Conservation (phyloP, 2,797 vertebrate genomes). For the Basileuterus tristriatus region DNA sequence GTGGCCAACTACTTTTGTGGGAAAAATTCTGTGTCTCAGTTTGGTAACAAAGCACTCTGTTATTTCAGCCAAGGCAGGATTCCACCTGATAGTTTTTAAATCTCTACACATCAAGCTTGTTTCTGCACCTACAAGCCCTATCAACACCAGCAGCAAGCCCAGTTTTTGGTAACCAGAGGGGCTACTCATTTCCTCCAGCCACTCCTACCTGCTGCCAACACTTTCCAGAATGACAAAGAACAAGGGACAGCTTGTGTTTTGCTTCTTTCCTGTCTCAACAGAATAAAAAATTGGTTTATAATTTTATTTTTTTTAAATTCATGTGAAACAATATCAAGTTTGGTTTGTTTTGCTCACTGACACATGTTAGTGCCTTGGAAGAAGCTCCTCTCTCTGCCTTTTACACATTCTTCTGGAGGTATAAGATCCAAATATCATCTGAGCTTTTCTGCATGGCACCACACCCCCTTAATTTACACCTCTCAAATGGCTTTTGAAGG, state of each 20-base stretch:
- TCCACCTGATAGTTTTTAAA: not conserved
- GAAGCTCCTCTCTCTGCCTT: not conserved
- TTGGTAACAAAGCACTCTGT: rapidly evolving
- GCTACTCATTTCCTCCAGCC: not conserved
- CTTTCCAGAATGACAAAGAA: not conserved
- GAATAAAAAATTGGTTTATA: not conserved
- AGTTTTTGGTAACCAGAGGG: not conserved
- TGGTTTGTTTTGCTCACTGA: not conserved
- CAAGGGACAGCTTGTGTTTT: not conserved
- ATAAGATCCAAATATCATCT: not conserved
- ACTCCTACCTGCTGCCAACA: not conserved
- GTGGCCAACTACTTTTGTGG: not conserved
- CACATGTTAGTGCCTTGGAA: not conserved
- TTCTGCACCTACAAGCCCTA: not conserved
- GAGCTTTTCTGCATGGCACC: not conserved
- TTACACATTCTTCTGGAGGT: not conserved
- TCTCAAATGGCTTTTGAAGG: not conserved
- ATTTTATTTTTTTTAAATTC: not conserved
- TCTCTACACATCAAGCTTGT: not conserved
- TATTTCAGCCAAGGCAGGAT: not conserved
- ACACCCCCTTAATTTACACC: not conserved
- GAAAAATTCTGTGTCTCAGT: not conserved
- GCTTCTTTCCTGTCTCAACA: not conserved
- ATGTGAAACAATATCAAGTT: not conserved
- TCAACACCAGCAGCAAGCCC: not conserved